These are phyloP conservation scores for Phylloscopus trochilus DNA, from an alignment of 2,113 vertebrate species.

Conservation along the genomic window DNA sequence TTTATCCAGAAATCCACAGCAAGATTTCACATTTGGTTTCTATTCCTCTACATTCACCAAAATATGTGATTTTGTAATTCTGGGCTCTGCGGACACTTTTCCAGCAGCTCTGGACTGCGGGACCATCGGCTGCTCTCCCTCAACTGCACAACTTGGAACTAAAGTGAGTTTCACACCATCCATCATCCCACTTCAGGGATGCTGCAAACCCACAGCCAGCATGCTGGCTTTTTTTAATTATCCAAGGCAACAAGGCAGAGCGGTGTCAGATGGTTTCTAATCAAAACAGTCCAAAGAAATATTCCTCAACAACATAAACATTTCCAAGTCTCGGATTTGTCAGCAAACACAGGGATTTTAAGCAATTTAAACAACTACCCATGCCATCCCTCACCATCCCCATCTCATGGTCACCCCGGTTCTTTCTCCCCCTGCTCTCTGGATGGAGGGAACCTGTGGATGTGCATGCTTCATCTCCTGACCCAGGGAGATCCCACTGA, in stretches of 20 bases:
- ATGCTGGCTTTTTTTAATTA: neutral
- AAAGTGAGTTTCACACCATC: neutral
- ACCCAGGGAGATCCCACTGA: accelerated
- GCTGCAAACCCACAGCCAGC: neutral
- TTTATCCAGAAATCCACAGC: neutral
- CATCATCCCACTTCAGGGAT: neutral
- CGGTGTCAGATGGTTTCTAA: neutral
- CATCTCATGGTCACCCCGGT: neutral
- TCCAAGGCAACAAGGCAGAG: neutral
- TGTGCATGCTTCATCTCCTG: neutral
- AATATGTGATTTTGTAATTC: neutral
- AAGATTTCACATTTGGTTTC: neutral
- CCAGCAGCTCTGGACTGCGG: accelerated
- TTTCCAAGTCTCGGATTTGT: neutral
- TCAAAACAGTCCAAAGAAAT: neutral
- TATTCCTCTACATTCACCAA: neutral
- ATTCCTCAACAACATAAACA: neutral
- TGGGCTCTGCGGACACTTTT: accelerated
- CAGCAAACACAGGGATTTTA: neutral
- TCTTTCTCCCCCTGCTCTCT: neutral
- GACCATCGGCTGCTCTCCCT: neutral
- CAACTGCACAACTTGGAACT: neutral
- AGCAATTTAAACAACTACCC: neutral
- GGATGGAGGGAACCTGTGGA: neutral
- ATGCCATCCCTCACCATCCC: accelerated